These are phyloP conservation scores for Corythornis cristatus DNA, from an alignment of 2,113 vertebrate species.

Conservation along the genomic window DNA sequence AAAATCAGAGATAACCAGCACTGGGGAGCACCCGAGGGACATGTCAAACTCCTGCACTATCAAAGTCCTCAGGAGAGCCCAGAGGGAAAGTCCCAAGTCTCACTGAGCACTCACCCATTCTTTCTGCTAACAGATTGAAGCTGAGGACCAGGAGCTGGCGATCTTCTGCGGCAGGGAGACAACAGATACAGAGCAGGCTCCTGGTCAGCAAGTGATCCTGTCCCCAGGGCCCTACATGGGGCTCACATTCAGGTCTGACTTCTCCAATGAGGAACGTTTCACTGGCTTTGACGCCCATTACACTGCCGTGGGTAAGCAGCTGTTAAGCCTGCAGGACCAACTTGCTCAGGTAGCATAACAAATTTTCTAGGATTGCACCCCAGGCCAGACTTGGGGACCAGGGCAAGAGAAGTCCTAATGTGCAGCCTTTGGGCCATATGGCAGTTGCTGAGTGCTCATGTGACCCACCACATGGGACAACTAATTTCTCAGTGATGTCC, in stretches of 20 bases:
- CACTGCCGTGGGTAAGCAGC: slow-evolving; percentile 85
- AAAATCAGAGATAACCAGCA: not conserved
- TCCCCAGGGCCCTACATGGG: slow-evolving; percentile 84
- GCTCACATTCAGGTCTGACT: slow-evolving; percentile 89
- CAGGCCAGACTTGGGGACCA: not conserved
- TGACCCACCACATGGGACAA: not conserved
- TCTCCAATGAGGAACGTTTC: slow-evolving; percentile 93
- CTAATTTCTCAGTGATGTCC: not conserved
- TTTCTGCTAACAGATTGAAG: slow-evolving; percentile 81
- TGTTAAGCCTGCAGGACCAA: not conserved
- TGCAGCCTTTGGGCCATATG: not conserved
- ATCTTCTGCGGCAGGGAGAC: slow-evolving; percentile 89
- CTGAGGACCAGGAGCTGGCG: slow-evolving; percentile 83
- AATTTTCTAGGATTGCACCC: not conserved
- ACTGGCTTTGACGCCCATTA: slow-evolving; percentile 93
- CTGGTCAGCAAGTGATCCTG: slow-evolving; percentile 77
- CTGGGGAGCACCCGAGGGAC: not conserved
- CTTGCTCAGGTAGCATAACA: not conserved
- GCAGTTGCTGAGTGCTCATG: fast-evolving
- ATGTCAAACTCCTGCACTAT: not conserved
- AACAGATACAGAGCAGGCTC: slow-evolving; percentile 89
- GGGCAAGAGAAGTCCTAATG: not conserved
- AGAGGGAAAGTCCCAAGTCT: not conserved
- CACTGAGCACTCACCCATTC: fast-evolving
- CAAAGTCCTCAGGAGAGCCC: not conserved